These are phyloP conservation scores for Orius insidiosus DNA, from an alignment of 1,140 invertebrate species.

Conservation along the genomic window DNA sequence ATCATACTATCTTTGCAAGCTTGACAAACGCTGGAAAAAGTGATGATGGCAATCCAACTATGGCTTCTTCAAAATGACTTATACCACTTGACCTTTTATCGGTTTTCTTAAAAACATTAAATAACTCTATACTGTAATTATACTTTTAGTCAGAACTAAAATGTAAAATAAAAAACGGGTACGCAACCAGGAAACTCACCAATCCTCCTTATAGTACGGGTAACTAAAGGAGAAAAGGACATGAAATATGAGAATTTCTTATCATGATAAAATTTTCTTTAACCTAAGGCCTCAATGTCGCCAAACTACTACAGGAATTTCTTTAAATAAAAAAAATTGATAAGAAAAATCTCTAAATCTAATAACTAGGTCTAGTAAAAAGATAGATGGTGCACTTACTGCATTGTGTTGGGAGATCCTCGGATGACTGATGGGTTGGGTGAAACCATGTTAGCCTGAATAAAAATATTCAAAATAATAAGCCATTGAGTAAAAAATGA, in stretches of 20 bases:
- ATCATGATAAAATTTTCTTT: conserved; percentile 14
- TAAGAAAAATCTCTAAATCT: too few relatives aligned
- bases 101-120: too few relatives aligned
- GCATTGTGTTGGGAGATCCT: conserved; percentile 28
- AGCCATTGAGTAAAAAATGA: background rate
- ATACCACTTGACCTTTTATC: too few relatives aligned
- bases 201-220: conserved; percentile 40
- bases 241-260: conserved; percentile 12
- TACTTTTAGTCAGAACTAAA: background rate
- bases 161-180: conserved; percentile 4
- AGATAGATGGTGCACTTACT: conserved; percentile 22
- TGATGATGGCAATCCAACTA: too few relatives aligned
- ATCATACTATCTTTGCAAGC: too few relatives aligned
- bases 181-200: conserved; percentile 31
- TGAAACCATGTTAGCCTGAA: too few relatives aligned
- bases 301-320: background rate
- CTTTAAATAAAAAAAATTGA: conserved; percentile 11
- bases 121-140: too few relatives aligned
- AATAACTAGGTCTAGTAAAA: too few relatives aligned
- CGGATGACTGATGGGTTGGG: conserved; percentile 23
- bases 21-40: too few relatives aligned
- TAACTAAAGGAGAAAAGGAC: conserved; percentile 31
- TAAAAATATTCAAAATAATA: too few relatives aligned
- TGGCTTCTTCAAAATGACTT: too few relatives aligned
- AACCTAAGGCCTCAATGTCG: conserved; percentile 14